Evolutionary conservation across 2,797 vertebrate species (phyloP).

Genomic region (Anguilla obscura): DNA sequence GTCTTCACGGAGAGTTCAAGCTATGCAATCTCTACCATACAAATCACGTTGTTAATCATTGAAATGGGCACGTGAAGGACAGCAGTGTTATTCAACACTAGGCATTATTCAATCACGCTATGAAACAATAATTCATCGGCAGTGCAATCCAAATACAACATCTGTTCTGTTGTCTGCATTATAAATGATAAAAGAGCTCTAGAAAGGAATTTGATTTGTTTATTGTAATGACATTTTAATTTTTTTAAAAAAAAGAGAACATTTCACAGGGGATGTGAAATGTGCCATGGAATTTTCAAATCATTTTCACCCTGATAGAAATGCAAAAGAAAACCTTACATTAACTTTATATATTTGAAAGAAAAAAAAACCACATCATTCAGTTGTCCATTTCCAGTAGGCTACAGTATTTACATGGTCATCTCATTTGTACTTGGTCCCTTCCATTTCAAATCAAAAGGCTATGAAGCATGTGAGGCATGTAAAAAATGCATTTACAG

Average conservation of each 20-base stretch:
- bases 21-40: not conserved
- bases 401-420: not conserved
- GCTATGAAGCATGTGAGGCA: not conserved
- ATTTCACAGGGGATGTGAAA: not conserved
- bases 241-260: not conserved
- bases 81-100: not conserved
- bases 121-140: not conserved
- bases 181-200: not conserved
- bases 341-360: not conserved
- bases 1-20: not conserved
- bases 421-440: not conserved
- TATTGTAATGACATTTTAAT: not conserved
- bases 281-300: not conserved
- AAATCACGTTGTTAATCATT: constrained; percentile 14
- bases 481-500: not conserved
- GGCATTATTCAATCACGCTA: not conserved
- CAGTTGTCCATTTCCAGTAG: not conserved
- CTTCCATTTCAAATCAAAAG: not conserved
- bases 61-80: not conserved
- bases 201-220: not conserved
- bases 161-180: not conserved
- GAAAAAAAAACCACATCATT: not conserved
- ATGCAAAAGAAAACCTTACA: not conserved
- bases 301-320: too few species aligned
- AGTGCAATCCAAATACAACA: not conserved